Conservation (phyloP, 2,888 invertebrate genomes). For the Synanthedon tipuliformis region DNA sequence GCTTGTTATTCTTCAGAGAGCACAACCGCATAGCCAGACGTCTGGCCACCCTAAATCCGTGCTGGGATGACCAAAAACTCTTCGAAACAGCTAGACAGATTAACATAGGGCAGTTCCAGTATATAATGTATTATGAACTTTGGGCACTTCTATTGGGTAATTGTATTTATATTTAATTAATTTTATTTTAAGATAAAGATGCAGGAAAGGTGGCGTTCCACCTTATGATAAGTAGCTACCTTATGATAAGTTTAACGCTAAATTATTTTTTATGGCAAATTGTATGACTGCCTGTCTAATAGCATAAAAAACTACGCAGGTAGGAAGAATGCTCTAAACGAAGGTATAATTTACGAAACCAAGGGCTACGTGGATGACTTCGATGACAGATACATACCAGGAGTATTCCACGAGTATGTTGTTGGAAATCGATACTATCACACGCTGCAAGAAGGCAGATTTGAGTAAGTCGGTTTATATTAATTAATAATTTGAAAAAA, state of each 20-base stretch:
- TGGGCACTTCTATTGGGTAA: slow-evolving; percentile 81
- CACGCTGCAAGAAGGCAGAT: slow-evolving; percentile 22
- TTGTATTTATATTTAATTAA: slow-evolving; percentile 5
- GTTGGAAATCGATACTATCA: slow-evolving; percentile 70
- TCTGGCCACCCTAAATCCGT: slow-evolving; percentile 79
- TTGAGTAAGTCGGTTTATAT: slow-evolving; percentile 16
- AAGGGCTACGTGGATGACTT: slow-evolving; percentile 70
- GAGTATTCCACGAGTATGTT: slow-evolving; percentile 70
- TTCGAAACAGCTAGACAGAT: slow-evolving; percentile 82
- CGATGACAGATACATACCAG: slow-evolving; percentile 63
- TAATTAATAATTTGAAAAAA: too few relatives aligned
- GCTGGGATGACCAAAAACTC: slow-evolving; percentile 86
- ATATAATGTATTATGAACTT: slow-evolving; percentile 84
- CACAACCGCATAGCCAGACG: slow-evolving; percentile 82
- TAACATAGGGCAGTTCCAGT: slow-evolving; percentile 80
- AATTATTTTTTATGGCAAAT: too few relatives aligned
- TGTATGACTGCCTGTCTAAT: too few relatives aligned
- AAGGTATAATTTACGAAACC: slow-evolving; percentile 16
- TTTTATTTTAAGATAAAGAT: too few relatives aligned
- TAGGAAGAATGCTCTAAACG: not conserved
- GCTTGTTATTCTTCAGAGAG: slow-evolving; percentile 62
- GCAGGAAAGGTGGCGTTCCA: too few relatives aligned
- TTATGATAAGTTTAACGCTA: too few relatives aligned
- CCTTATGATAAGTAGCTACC: too few relatives aligned
- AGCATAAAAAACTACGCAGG: not conserved